Conservation (phyloP, 2,113 vertebrate genomes). For the Odontesthes bonariensis region DNA sequence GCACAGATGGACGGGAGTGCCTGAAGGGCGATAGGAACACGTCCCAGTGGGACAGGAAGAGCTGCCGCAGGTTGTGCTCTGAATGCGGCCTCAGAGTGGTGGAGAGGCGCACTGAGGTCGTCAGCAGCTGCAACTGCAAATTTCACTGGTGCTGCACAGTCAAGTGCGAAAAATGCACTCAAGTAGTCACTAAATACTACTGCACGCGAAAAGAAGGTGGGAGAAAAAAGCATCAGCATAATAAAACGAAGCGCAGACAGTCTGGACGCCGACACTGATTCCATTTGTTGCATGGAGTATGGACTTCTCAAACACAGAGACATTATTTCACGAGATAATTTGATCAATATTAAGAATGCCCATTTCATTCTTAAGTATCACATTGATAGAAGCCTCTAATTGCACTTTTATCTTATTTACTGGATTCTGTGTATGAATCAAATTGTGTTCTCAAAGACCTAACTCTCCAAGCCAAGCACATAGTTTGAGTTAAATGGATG, state of each 20-base stretch:
- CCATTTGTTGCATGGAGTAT: background rate
- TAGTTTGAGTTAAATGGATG: background rate
- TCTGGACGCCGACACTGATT: constrained; percentile 72
- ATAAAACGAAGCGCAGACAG: constrained; percentile 74
- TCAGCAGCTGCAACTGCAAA: constrained; percentile 94
- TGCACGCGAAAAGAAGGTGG: constrained; percentile 77
- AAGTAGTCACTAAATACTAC: constrained; percentile 88
- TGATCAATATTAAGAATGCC: too few relatives aligned
- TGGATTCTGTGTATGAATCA: background rate
- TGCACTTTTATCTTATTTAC: constrained; percentile 60
- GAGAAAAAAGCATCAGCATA: constrained; percentile 68
- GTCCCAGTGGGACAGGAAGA: constrained; percentile 86
- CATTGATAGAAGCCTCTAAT: constrained; percentile 5
- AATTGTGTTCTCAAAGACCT: background rate
- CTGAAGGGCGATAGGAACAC: constrained; percentile 84
- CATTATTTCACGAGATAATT: too few relatives aligned
- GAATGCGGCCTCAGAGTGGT: constrained; percentile 91
- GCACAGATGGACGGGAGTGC: constrained; percentile 95
- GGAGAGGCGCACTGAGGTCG: constrained; percentile 84
- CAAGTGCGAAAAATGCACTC: constrained; percentile 90
- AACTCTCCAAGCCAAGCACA: background rate
- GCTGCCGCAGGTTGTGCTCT: constrained; percentile 90
- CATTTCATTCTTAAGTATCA: background rate
- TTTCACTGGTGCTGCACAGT: constrained; percentile 98
- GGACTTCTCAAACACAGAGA: background rate